These are phyloP conservation scores for Hemiprocne comata DNA, from an alignment of 2,113 vertebrate species.

Conservation along the genomic window DNA sequence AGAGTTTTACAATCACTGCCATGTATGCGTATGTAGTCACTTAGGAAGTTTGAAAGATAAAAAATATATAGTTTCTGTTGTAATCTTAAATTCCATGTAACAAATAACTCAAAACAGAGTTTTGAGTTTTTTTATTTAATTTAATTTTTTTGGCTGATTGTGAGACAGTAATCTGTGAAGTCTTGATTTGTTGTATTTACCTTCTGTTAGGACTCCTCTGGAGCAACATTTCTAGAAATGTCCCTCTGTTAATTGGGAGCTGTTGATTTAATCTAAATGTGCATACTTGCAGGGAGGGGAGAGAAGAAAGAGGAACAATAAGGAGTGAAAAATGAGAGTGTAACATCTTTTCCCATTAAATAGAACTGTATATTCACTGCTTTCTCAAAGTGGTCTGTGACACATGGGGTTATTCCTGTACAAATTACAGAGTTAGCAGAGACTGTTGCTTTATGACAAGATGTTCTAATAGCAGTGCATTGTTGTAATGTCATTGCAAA, in stretches of 20 bases:
- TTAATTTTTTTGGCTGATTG: too few species aligned
- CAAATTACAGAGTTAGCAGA: slow-evolving; percentile 13
- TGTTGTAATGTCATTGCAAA: slow-evolving; percentile 31
- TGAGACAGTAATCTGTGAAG: background rate
- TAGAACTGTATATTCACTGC: background rate
- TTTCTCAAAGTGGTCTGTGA: background rate
- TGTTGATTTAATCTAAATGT: background rate
- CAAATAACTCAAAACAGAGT: background rate
- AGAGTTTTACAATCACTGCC: background rate
- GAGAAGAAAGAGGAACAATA: background rate
- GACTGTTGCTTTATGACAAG: background rate
- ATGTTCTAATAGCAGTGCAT: background rate
- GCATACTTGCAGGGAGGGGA: background rate
- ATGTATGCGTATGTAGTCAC: background rate
- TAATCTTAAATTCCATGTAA: background rate
- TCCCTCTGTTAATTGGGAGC: background rate
- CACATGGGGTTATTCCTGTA: background rate
- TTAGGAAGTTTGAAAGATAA: background rate
- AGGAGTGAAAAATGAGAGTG: background rate
- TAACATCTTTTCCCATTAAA: background rate
- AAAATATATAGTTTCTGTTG: background rate
- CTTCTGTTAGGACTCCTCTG: background rate
- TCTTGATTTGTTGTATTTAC: background rate
- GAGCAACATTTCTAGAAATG: background rate
- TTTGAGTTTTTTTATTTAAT: too few species aligned